Percentiles rank a stretch among this genome's conserved stretches.
Evolutionary conservation across 2,797 vertebrate species (phyloP).

Genomic region (Paratrypauchen microcephalus): DNA sequence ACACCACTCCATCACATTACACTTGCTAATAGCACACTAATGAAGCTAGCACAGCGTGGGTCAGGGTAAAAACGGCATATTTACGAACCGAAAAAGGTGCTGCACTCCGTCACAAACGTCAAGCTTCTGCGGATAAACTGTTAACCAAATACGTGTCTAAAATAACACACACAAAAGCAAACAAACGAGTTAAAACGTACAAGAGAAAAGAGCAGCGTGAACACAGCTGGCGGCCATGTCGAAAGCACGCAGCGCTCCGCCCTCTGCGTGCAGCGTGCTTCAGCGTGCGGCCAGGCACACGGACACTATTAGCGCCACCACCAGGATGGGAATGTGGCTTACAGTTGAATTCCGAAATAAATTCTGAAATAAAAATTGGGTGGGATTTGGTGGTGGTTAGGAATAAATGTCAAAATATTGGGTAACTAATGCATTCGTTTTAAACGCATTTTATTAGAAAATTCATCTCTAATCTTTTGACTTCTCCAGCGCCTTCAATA

Average conservation of each 20-base stretch:
- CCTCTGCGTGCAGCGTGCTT: constrained; percentile 32
- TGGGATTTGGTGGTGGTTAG: no score
- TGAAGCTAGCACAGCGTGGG: constrained; percentile 49
- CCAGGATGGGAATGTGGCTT: no score
- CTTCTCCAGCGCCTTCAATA: no score
- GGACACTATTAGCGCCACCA: not conserved
- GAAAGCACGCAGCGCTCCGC: constrained; percentile 29
- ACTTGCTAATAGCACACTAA: constrained; percentile 25
- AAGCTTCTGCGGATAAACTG: fast-evolving
- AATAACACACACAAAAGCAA: not conserved
- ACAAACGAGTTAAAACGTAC: not conserved
- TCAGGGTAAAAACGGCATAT: constrained; percentile 8
- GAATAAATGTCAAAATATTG: no score
- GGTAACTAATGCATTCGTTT: no score
- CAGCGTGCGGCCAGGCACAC: not conserved
- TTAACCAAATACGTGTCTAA: no score
- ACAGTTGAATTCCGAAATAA: not conserved
- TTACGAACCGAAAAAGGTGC: not conserved
- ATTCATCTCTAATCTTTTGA: no score
- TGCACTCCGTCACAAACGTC: fast-evolving
- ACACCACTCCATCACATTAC: constrained; percentile 25
- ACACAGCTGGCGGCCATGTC: constrained; percentile 62
- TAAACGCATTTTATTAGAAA: no score
- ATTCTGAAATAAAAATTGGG: no score
- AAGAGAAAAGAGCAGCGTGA: not conserved